These are phyloP conservation scores for Aphrophora alni DNA, from an alignment of 2,888 invertebrate genomes.

Conservation along the genomic window DNA sequence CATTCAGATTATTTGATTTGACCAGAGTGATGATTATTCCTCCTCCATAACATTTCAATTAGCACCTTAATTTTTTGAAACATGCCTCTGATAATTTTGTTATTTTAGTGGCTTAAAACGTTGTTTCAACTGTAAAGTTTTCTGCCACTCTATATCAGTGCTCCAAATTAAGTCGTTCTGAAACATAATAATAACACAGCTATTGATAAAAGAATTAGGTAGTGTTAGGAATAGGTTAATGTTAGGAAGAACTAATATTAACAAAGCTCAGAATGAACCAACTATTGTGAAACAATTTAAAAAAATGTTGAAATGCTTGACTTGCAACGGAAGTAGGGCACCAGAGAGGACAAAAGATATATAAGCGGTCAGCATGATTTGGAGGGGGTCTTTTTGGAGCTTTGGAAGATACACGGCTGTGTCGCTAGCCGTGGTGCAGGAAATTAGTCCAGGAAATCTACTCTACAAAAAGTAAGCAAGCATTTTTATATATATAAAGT, in stretches of 20 bases:
- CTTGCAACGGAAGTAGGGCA: no score
- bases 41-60: background rate
- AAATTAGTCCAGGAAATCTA: no score
- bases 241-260: background rate
- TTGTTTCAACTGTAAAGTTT: background rate
- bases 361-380: no score
- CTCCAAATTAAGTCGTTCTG: conserved; percentile 24
- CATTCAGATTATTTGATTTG: background rate
- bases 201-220: background rate
- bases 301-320: background rate
- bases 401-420: no score
- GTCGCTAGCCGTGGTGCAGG: no score
- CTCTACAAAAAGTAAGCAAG: no score
- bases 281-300: no score
- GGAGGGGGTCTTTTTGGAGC: no score
- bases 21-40: background rate
- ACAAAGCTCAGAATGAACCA: no score
- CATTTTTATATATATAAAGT: no score
- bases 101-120: background rate
- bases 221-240: background rate
- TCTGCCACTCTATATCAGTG: background rate
- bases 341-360: background rate
- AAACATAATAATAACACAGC: background rate
- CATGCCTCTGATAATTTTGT: no score
- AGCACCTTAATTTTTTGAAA: background rate